A percentile compares a stretch with the other conserved stretches of the same genome.
These are phyloP conservation scores for Sarcophaga caerulescens DNA, from an alignment of 2,888 invertebrate species.

Conservation along the genomic window DNA sequence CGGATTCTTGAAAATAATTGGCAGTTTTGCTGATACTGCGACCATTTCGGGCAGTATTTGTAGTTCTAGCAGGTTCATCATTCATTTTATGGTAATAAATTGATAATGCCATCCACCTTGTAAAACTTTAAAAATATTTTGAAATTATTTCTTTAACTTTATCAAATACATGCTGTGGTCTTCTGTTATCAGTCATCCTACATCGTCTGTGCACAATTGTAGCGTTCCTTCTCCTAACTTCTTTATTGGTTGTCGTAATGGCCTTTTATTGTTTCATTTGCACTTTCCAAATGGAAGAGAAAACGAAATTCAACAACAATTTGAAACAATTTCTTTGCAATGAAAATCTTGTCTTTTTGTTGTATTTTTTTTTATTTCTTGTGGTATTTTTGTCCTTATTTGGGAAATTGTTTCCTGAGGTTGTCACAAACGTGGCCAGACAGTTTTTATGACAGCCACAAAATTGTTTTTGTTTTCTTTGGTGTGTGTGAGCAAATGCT, in stretches of 20 bases:
- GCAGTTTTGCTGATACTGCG: fast-evolving
- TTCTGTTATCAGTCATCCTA: slow-evolving; percentile 27
- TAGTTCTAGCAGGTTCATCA: no score
- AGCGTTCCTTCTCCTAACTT: background rate
- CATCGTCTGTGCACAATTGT: slow-evolving; percentile 25
- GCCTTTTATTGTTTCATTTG: slow-evolving; percentile 57
- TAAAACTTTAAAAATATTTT: slow-evolving; percentile 39
- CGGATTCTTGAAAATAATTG: no score
- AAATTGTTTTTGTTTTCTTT: slow-evolving; percentile 56
- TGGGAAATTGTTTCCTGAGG: slow-evolving; percentile 24
- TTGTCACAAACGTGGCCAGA: slow-evolving; percentile 75
- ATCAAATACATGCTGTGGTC: background rate
- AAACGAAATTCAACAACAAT: slow-evolving; percentile 51
- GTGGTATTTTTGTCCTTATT: slow-evolving; percentile 55
- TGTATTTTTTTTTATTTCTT: slow-evolving; percentile 39
- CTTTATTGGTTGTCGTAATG: slow-evolving; percentile 33
- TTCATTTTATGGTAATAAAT: no score
- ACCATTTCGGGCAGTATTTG: no score
- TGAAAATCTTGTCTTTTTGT: slow-evolving; percentile 56
- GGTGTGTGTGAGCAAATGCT: slow-evolving; percentile 72
- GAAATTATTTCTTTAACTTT: slow-evolving; percentile 2
- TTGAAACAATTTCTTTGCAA: slow-evolving; percentile 65
- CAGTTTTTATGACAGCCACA: slow-evolving; percentile 79
- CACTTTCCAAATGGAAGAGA: slow-evolving; percentile 55
- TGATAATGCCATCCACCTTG: background rate